Evolutionary conservation across 2,888 invertebrate species (phyloP).

Genomic region (Amphipoea lucens): DNA sequence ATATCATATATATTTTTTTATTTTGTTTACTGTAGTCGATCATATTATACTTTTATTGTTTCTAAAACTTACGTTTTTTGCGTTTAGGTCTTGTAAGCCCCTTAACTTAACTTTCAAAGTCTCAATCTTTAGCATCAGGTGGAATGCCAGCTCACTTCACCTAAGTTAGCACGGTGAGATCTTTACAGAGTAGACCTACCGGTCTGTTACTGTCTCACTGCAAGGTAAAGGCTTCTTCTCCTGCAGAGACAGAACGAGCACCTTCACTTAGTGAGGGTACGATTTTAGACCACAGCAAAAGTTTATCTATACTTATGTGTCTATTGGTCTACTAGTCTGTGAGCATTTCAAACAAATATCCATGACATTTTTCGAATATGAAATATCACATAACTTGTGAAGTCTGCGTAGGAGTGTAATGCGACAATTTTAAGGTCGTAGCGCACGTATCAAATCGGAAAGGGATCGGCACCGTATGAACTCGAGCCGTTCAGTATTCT

Average conservation of each 20-base stretch:
- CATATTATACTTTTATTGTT: too few species aligned
- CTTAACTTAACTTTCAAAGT: neutral
- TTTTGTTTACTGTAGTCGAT: too few species aligned
- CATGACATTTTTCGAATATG: neutral
- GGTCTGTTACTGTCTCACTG: neutral
- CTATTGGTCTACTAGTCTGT: neutral
- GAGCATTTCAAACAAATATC: neutral
- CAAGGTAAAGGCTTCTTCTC: neutral
- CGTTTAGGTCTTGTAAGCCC: too few species aligned
- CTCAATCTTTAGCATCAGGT: neutral
- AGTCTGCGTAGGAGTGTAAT: conserved; percentile 1
- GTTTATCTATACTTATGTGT: neutral
- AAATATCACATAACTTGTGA: neutral
- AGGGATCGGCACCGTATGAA: too few species aligned
- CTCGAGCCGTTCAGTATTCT: too few species aligned
- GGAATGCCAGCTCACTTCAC: neutral
- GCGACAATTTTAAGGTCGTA: neutral
- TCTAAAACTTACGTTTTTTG: too few species aligned
- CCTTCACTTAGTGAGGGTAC: neutral
- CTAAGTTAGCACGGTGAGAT: neutral
- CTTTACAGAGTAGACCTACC: too few species aligned
- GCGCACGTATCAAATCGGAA: too few species aligned
- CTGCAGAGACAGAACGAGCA: neutral
- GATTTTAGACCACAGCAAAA: neutral
- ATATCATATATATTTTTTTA: too few species aligned